Evolutionary conservation across 2,888 invertebrate species (phyloP).

Genomic region (Drosophila silvestris): DNA sequence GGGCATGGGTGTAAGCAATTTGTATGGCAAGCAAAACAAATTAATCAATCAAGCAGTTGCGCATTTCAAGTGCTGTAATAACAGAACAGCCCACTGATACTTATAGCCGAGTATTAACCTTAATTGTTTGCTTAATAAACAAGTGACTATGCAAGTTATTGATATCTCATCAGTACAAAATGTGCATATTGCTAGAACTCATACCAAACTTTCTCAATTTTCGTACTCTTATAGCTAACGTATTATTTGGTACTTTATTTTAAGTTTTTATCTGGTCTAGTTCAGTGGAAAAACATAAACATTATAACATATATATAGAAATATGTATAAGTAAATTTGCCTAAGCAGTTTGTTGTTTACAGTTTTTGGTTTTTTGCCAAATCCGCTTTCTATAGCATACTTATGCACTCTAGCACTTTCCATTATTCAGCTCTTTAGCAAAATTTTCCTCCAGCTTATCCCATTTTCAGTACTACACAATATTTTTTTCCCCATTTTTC

Average conservation of each 20-base stretch:
- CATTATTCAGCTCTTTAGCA: conserved; percentile 7
- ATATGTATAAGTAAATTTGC: neutral
- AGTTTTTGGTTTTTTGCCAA: neutral
- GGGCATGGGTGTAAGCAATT: neutral
- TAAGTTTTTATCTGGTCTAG: neutral
- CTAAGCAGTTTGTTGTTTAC: conserved; percentile 4
- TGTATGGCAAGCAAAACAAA: conserved; percentile 14
- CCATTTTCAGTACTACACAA: conserved; percentile 2
- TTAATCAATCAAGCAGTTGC: conserved; percentile 25
- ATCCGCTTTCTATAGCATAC: conserved; percentile 2
- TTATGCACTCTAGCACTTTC: neutral
- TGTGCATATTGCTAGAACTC: neutral
- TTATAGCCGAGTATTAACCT: neutral
- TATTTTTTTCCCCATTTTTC: conserved; percentile 22
- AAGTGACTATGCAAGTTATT: neutral
- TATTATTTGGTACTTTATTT: neutral
- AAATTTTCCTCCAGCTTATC: conserved; percentile 18
- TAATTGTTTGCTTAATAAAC: neutral
- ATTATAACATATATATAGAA: neutral
- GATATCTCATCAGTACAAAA: neutral
- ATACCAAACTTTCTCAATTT: neutral
- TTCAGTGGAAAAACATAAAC: neutral
- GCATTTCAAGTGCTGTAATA: neutral
- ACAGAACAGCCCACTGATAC: neutral
- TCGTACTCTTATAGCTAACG: neutral